Conservation (phyloP, 1,140 invertebrate species). For the Oncopeltus fasciatus region DNA sequence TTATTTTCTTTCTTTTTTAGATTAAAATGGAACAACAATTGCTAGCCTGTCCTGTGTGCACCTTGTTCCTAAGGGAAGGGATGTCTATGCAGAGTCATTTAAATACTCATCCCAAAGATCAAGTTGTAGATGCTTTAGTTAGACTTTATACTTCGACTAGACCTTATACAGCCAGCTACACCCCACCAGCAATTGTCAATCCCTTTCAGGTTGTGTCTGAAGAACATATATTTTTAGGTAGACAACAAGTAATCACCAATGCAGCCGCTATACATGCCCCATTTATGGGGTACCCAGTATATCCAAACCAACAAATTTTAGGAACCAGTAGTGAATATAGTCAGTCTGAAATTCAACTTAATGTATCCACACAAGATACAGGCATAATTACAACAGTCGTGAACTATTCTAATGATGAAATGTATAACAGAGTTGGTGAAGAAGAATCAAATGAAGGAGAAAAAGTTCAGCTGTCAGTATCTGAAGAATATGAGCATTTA, state of each 20-base stretch:
- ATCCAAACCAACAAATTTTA: not conserved
- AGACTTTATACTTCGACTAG: slow-evolving; percentile 28
- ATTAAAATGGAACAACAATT: slow-evolving; percentile 7
- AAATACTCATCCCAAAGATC: slow-evolving; percentile 70
- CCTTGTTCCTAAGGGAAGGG: slow-evolving; percentile 60
- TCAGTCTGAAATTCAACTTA: slow-evolving; percentile 1
- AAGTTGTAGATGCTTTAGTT: slow-evolving; percentile 63
- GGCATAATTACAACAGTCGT: not conserved
- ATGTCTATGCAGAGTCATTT: slow-evolving; percentile 64
- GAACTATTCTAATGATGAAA: not conserved
- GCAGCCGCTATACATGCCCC: slow-evolving; percentile 13
- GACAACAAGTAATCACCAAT: slow-evolving; percentile 14
- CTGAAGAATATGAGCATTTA: not conserved
- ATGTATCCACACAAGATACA: not conserved
- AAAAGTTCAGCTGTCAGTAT: not conserved
- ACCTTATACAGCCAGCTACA: not conserved
- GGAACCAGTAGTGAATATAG: not conserved
- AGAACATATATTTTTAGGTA: slow-evolving; percentile 13
- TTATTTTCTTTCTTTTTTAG: too few relatives aligned
- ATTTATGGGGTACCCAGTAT: slow-evolving; percentile 14
- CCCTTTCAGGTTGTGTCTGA: slow-evolving; percentile 17
- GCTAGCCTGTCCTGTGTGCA: slow-evolving; percentile 59
- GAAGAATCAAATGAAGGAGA: slow-evolving; percentile 5
- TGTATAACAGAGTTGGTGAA: not conserved
- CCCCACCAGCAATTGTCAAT: slow-evolving; percentile 9